A percentile compares a stretch with the other conserved stretches of the same genome.
Evolutionary conservation across 2,888 invertebrate genomes (phyloP).

Genomic region (Ophion ellenae): DNA sequence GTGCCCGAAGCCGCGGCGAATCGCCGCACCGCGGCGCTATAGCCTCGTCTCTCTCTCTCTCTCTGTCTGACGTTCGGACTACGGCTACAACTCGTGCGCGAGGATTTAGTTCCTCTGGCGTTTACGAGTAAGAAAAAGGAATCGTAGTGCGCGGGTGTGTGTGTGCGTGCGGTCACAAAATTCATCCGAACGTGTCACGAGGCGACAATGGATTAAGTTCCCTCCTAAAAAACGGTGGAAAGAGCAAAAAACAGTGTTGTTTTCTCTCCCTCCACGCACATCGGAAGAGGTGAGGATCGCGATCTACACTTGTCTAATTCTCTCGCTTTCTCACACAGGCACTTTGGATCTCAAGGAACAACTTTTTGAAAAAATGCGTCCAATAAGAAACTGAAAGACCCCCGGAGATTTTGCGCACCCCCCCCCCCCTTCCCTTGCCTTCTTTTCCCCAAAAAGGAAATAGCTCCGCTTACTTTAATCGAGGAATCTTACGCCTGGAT

Average conservation of each 20-base stretch:
- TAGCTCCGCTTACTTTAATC: no score
- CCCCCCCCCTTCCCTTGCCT: no score
- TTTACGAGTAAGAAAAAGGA: not conserved
- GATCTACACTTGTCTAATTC: not conserved
- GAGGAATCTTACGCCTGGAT: no score
- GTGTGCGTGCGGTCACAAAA: slow-evolving; percentile 42
- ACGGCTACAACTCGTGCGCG: no score
- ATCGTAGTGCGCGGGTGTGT: slow-evolving; percentile 44
- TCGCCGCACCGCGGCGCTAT: no score
- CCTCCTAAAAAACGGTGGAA: not conserved
- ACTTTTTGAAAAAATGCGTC: not conserved
- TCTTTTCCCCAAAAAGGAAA: no score
- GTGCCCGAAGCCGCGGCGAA: no score
- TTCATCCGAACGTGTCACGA: not conserved
- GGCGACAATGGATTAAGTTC: slow-evolving; percentile 47
- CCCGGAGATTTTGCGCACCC: no score
- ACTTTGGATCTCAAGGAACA: not conserved
- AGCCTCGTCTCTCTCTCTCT: no score
- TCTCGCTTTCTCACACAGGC: not conserved
- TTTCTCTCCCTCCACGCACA: not conserved
- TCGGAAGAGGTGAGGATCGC: slow-evolving; percentile 27
- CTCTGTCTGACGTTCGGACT: no score
- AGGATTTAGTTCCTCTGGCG: not conserved
- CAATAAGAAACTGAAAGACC: no score
- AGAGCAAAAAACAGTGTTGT: not conserved